These are phyloP conservation scores for Phymastichus coffea DNA, from an alignment of 1,140 invertebrate genomes.

Conservation along the genomic window DNA sequence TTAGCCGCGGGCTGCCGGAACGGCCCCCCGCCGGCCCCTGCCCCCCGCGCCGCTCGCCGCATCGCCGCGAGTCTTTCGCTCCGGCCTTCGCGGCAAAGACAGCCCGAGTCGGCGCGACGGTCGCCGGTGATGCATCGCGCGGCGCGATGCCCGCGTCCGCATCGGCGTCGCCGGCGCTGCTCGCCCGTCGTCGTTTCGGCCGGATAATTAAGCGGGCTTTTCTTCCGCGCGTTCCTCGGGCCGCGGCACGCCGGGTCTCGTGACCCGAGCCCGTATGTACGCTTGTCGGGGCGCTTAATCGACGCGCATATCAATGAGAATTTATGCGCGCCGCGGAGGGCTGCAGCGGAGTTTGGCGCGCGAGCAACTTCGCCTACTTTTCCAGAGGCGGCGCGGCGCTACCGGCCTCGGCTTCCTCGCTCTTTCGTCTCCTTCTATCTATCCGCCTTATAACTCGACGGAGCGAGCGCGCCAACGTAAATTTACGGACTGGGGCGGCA, in stretches of 20 bases:
- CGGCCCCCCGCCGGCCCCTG: not conserved
- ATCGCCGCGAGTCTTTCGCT: not conserved
- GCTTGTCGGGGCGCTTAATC: slow-evolving; percentile 39
- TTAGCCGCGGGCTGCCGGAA: not conserved
- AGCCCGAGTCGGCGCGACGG: too few species aligned
- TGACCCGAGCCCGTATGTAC: slow-evolving; percentile 13
- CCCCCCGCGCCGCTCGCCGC: not conserved
- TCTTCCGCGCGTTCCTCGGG: not conserved
- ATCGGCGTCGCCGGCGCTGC: not conserved
- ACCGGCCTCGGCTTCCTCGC: slow-evolving; percentile 20
- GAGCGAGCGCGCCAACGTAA: slow-evolving; percentile 29
- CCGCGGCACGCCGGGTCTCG: slow-evolving; percentile 11
- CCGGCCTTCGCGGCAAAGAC: too few species aligned
- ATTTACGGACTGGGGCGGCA: slow-evolving; percentile 43
- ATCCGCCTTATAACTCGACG: slow-evolving; percentile 20
- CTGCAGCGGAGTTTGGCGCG: too few species aligned
- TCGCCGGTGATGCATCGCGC: too few species aligned
- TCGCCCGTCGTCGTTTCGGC: not conserved
- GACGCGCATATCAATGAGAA: slow-evolving; percentile 56
- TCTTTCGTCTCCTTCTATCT: slow-evolving; percentile 21
- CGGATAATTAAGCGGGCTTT: too few species aligned
- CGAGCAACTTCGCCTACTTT: slow-evolving; percentile 42
- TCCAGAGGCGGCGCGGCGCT: slow-evolving; percentile 25
- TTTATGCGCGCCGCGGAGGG: slow-evolving; percentile 55
- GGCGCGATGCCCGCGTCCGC: not conserved